A percentile compares a stretch with the other conserved stretches of the same genome.
These are phyloP conservation scores for Lithophane ornitopus DNA, from an alignment of 2,888 invertebrate genomes.

Conservation along the genomic window DNA sequence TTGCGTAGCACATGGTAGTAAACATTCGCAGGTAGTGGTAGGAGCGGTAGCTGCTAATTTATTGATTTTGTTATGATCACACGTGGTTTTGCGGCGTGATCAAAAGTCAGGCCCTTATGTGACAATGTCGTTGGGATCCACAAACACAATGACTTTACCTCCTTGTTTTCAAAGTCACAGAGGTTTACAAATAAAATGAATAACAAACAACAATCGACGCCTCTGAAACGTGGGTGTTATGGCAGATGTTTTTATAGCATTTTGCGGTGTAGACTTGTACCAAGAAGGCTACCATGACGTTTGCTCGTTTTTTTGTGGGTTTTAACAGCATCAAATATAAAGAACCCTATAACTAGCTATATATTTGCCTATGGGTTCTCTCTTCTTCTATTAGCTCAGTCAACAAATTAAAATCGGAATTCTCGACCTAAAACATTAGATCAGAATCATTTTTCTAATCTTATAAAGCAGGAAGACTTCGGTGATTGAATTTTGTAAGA, in stretches of 20 bases:
- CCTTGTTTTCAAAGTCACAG: conserved; percentile 15
- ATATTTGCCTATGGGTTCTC: not conserved
- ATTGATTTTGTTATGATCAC: conserved; percentile 41
- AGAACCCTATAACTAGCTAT: not conserved
- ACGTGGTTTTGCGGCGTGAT: conserved; percentile 43
- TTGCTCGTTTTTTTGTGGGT: conserved; percentile 10
- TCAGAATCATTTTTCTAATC: conserved; percentile 12
- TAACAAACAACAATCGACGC: conserved; percentile 19
- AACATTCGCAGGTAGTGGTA: conserved; percentile 28
- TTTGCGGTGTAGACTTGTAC: conserved; percentile 14
- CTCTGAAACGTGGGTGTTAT: conserved; percentile 4
- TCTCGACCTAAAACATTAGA: not conserved
- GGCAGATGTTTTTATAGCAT: conserved; percentile 22
- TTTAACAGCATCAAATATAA: conserved; percentile 11
- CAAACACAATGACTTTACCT: conserved; percentile 2
- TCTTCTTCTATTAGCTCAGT: conserved; percentile 16
- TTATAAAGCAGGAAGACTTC: conserved; percentile 26
- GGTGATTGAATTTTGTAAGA: conserved; percentile 34
- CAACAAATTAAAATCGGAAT: conserved; percentile 6
- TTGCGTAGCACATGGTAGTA: conserved; percentile 57
- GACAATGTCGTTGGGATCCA: not conserved
- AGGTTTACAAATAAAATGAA: conserved; percentile 13
- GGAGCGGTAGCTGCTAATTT: conserved; percentile 19
- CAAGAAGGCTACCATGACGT: conserved; percentile 12
- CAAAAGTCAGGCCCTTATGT: conserved; percentile 1